Evolutionary conservation across 2,888 invertebrate genomes (phyloP).

Genomic region (Rhorus exstirpatorius): DNA sequence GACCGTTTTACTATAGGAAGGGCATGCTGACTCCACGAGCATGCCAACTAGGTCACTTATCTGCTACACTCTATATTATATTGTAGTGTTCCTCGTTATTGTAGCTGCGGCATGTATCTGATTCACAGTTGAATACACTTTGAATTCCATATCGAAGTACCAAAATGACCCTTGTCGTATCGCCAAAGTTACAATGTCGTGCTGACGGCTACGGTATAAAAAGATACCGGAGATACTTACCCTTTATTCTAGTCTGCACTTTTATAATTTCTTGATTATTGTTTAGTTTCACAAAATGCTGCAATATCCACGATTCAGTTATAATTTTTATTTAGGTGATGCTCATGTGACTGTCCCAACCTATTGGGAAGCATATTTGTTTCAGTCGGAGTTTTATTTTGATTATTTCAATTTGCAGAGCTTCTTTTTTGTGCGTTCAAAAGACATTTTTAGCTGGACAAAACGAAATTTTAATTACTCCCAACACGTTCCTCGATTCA

Average conservation of each 20-base stretch:
- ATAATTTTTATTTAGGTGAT: too few relatives aligned
- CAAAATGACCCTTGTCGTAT: conserved; percentile 56
- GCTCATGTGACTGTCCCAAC: too few relatives aligned
- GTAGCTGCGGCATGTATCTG: conserved; percentile 50
- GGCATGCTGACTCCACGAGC: conserved; percentile 32
- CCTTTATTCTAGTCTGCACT: not conserved
- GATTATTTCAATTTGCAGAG: too few relatives aligned
- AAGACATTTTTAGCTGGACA: too few relatives aligned
- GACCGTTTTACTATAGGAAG: conserved; percentile 52
- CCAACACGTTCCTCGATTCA: too few relatives aligned
- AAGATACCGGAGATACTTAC: not conserved
- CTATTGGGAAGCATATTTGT: too few relatives aligned
- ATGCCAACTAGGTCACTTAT: conserved; percentile 67
- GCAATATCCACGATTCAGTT: too few relatives aligned
- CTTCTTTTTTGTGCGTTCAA: too few relatives aligned
- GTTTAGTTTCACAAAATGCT: not conserved
- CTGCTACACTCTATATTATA: conserved; percentile 50
- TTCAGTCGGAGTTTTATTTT: too few relatives aligned
- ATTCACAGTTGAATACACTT: conserved; percentile 56
- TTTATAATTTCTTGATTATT: not conserved
- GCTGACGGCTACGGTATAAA: not conserved
- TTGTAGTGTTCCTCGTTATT: conserved; percentile 36
- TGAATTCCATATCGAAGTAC: conserved; percentile 39
- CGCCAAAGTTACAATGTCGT: conserved; percentile 15
- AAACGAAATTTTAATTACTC: too few relatives aligned